phyloP scores from a whole-genome alignment of 2,888 invertebrate species.

The Bellardia bayeri region DNA sequence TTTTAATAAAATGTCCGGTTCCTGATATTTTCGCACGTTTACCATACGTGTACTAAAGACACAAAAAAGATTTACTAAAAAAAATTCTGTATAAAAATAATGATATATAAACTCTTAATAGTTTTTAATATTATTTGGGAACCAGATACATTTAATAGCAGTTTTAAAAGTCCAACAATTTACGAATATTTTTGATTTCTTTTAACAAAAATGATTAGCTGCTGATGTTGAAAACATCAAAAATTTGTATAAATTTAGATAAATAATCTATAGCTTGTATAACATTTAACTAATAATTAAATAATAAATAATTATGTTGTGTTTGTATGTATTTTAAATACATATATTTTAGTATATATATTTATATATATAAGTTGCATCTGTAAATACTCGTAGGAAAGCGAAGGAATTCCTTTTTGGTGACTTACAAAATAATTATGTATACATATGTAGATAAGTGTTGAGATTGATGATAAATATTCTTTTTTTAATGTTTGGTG shows the following conservation, averaged over 20 bases:
- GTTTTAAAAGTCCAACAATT: no score
- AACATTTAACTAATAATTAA: slow-evolving; percentile 10
- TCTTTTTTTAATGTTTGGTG: slow-evolving; percentile 4
- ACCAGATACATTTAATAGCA: no score
- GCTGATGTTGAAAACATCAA: background rate
- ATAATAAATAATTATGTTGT: background rate
- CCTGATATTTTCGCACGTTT: no score
- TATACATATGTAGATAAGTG: background rate
- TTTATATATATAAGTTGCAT: background rate
- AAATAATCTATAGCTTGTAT: background rate
- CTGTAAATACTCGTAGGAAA: background rate
- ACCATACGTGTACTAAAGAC: no score
- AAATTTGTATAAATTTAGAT: background rate
- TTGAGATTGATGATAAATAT: background rate
- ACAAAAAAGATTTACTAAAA: no score
- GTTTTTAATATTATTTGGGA: no score
- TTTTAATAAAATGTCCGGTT: no score
- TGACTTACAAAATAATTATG: slow-evolving; percentile 14
- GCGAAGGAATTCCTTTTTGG: slow-evolving; percentile 27
- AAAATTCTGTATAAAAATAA: no score
- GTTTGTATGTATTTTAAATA: background rate
- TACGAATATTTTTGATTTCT: no score
- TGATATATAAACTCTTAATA: no score
- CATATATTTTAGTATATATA: background rate
- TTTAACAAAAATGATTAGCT: no score